Evolutionary conservation across 2,113 vertebrate genomes (phyloP).

Genomic region (Peromyscus maniculatus): DNA sequence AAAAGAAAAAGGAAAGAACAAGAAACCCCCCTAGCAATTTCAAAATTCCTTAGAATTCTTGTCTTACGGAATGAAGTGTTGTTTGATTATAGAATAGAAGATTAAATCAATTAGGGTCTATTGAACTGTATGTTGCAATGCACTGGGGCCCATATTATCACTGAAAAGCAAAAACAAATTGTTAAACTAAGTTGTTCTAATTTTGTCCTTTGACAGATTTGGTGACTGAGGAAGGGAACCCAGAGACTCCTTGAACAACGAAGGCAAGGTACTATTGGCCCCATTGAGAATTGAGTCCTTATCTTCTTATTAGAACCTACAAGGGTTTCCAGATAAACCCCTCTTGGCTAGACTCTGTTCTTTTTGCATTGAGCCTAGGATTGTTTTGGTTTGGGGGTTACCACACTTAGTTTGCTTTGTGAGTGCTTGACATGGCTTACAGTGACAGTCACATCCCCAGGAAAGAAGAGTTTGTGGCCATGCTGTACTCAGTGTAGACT

Average conservation of each 20-base stretch:
- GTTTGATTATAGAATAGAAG: background rate
- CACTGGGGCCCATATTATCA: background rate
- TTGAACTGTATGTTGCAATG: background rate
- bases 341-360: background rate
- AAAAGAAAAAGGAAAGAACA: background rate
- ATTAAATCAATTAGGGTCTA: background rate
- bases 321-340: background rate
- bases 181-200: background rate
- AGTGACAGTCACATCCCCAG: background rate
- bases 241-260: background rate
- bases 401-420: background rate
- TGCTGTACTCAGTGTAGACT: background rate
- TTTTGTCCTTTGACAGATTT: conserved; percentile 29
- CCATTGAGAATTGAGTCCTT: background rate
- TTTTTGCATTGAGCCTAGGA: background rate
- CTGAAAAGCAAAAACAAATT: background rate
- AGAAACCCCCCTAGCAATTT: background rate
- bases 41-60: background rate
- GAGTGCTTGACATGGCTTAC: background rate
- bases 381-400: background rate
- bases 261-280: background rate
- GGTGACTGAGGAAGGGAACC: background rate
- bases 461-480: background rate
- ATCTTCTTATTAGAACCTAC: background rate
- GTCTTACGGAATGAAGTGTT: background rate